These are phyloP conservation scores for Drosophila micromelanica DNA, from an alignment of 1,140 invertebrate genomes.

Conservation along the genomic window DNA sequence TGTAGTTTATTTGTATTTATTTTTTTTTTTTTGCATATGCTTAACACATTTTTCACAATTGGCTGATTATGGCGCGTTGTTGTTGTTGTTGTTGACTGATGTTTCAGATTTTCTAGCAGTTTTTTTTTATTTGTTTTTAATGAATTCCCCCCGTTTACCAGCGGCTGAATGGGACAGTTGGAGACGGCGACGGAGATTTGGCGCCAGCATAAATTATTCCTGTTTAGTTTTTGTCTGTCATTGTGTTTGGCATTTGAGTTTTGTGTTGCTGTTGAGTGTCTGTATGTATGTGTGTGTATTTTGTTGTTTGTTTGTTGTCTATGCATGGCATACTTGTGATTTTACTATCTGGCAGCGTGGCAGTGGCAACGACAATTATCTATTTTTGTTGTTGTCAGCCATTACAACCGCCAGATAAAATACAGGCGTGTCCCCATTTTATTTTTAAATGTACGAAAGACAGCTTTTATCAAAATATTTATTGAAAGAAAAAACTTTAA, in stretches of 20 bases:
- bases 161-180: slow-evolving; percentile 13
- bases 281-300: background rate
- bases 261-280: background rate
- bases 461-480: background rate
- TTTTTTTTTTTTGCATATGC: slow-evolving; percentile 37
- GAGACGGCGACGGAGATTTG: slow-evolving; percentile 29
- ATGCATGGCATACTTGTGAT: slow-evolving; percentile 7
- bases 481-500: too few relatives aligned
- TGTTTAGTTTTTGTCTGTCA: slow-evolving; percentile 31
- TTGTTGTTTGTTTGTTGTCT: slow-evolving; percentile 1
- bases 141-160: slow-evolving; percentile 19
- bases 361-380: slow-evolving; percentile 4
- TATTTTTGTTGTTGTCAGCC: background rate
- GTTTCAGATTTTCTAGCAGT: slow-evolving; percentile 31
- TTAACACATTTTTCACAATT: slow-evolving; percentile 52
- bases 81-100: slow-evolving; percentile 15
- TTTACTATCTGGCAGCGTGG: slow-evolving; percentile 5
- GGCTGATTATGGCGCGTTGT: slow-evolving; percentile 35
- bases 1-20: background rate
- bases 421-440: background rate
- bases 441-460: background rate
- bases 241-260: slow-evolving; percentile 13
- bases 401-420: background rate
- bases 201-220: slow-evolving; percentile 49
- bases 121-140: slow-evolving; percentile 38